Percentiles rank a stretch among this genome's conserved stretches.
These are phyloP conservation scores for Choristoneura rosaceana DNA, from an alignment of 2,888 invertebrate genomes.

Conservation along the genomic window DNA sequence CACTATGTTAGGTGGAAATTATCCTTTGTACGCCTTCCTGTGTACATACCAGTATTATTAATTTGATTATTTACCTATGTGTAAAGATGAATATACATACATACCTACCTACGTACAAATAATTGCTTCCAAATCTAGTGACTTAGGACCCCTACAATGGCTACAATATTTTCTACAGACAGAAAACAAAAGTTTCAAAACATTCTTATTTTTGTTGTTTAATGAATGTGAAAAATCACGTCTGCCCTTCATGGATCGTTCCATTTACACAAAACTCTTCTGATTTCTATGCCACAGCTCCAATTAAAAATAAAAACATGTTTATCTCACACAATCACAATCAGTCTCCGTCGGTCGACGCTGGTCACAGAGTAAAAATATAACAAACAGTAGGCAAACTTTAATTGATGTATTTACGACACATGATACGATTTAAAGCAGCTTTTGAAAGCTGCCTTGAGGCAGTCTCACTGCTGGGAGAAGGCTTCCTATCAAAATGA, in stretches of 20 bases:
- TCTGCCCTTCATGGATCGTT: background rate
- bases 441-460: too few species aligned
- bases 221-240: background rate
- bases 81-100: too few species aligned
- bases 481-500: too few species aligned
- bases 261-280: background rate
- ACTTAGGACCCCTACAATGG: background rate
- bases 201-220: background rate
- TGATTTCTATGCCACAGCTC: conserved; percentile 5
- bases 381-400: background rate
- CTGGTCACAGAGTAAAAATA: conserved; percentile 12
- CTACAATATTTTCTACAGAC: background rate
- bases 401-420: background rate
- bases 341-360: conserved; percentile 16
- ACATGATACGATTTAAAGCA: background rate
- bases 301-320: conserved; percentile 13
- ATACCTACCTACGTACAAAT: too few species aligned
- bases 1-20: too few species aligned
- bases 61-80: too few species aligned
- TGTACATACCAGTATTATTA: too few species aligned
- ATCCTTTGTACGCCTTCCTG: too few species aligned
- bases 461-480: background rate
- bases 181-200: background rate
- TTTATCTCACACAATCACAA: conserved; percentile 29
- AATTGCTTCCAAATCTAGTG: too few species aligned